Percentiles rank a stretch among this genome's conserved stretches.
Conservation (phyloP, 2,113 vertebrate genomes). For the Geothlypis trichas region DNA sequence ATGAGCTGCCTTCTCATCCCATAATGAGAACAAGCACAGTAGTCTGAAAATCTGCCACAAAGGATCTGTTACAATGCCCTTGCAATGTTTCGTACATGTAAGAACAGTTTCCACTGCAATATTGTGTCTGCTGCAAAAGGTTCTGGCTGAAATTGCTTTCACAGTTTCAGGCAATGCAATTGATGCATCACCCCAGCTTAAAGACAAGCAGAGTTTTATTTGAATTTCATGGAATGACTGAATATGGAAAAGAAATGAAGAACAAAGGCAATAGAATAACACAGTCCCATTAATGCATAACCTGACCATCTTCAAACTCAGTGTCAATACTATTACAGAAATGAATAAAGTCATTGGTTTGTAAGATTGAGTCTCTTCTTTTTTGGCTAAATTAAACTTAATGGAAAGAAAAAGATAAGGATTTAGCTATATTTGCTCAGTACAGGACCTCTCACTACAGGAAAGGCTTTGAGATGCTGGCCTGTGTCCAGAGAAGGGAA, state of each 20-base stretch:
- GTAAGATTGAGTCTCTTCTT: neutral
- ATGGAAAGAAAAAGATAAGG: neutral
- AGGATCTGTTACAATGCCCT: neutral
- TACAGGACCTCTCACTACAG: neutral
- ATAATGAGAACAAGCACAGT: neutral
- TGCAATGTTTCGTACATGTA: neutral
- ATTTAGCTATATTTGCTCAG: neutral
- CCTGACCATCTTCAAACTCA: neutral
- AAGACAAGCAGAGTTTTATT: neutral
- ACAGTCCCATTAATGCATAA: neutral
- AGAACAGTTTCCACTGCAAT: neutral
- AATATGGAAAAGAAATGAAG: neutral
- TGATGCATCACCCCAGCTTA: neutral
- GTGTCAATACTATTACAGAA: neutral
- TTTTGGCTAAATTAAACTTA: neutral
- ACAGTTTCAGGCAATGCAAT: neutral
- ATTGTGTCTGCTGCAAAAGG: neutral
- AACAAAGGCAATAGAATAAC: neutral
- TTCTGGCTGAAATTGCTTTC: neutral
- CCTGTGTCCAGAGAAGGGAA: neutral
- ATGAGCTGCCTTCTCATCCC: neutral
- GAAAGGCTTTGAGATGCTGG: neutral
- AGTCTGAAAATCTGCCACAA: neutral
- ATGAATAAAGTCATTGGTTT: neutral
- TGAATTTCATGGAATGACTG: neutral